Evolutionary conservation across 1,140 invertebrate species (phyloP).

Genomic region (Sinella curviseta): DNA sequence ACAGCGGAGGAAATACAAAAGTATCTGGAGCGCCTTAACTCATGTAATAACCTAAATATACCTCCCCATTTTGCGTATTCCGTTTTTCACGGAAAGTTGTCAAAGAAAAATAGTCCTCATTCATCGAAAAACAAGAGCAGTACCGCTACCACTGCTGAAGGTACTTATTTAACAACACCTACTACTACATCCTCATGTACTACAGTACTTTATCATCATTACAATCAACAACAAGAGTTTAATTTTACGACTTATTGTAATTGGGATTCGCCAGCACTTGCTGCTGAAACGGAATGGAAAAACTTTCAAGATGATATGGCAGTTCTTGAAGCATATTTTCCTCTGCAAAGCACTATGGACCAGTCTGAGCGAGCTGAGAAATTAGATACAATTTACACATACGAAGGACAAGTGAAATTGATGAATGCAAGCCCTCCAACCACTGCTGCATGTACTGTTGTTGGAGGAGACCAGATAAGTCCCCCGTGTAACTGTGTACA

Average conservation of each 20-base stretch:
- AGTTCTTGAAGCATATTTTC: neutral
- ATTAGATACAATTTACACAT: neutral
- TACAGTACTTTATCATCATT: no score
- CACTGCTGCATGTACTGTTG: no score
- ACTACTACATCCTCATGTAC: no score
- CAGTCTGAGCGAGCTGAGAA: neutral
- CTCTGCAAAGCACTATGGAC: neutral
- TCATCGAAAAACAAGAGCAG: no score
- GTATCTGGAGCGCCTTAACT: neutral
- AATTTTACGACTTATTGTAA: no score
- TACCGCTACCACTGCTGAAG: no score
- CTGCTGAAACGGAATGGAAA: neutral
- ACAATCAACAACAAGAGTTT: no score
- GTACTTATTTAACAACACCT: no score
- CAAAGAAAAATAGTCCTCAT: neutral
- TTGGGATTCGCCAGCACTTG: neutral
- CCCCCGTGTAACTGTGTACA: no score
- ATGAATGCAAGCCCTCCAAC: neutral
- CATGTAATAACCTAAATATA: neutral
- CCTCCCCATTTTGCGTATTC: neutral
- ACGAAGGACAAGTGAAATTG: neutral
- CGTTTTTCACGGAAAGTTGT: neutral
- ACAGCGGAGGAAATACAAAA: neutral
- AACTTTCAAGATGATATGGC: neutral
- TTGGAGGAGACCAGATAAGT: no score